phyloP scores from a whole-genome alignment of 2,797 vertebrate genomes.

The Periparus ater region DNA sequence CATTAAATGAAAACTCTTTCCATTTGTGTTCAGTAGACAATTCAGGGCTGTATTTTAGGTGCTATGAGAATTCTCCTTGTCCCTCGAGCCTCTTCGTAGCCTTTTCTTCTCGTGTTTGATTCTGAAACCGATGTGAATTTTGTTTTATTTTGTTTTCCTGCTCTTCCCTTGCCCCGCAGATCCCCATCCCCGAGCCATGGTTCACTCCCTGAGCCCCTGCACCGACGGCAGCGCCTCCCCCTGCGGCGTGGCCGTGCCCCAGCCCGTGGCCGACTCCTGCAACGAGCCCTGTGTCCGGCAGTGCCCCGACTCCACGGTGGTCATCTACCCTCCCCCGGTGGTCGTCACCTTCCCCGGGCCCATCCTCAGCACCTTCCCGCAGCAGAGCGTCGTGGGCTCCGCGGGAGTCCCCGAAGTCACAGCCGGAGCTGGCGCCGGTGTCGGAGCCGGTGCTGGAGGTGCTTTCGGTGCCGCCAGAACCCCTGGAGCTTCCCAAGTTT shows the following conservation, averaged over 20 bases:
- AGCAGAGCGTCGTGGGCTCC: constrained; percentile 41
- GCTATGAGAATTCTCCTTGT: neutral
- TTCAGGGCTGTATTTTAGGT: rapidly evolving
- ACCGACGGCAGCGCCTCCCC: neutral
- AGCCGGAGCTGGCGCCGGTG: rapidly evolving
- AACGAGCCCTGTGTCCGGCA: constrained; percentile 48
- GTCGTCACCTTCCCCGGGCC: constrained; percentile 55
- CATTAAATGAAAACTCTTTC: neutral
- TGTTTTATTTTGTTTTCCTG: neutral
- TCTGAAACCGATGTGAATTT: rapidly evolving
- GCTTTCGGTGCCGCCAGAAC: neutral
- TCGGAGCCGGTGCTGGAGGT: rapidly evolving
- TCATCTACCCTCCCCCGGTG: constrained; percentile 36
- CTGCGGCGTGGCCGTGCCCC: neutral
- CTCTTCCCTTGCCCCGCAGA: neutral
- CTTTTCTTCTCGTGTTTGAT: rapidly evolving
- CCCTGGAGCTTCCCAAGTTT: constrained; percentile 2
- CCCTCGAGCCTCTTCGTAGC: rapidly evolving
- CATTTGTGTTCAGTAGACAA: rapidly evolving
- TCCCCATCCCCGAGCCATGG: neutral
- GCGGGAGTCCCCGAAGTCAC: neutral
- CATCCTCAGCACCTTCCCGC: constrained; percentile 49
- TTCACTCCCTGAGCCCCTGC: neutral
- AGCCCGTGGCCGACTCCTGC: constrained; percentile 38
- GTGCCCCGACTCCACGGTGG: constrained; percentile 49